Base-by-base conservation (phyloP, 2,113 vertebrate genomes). In the Columba livia region DNA sequence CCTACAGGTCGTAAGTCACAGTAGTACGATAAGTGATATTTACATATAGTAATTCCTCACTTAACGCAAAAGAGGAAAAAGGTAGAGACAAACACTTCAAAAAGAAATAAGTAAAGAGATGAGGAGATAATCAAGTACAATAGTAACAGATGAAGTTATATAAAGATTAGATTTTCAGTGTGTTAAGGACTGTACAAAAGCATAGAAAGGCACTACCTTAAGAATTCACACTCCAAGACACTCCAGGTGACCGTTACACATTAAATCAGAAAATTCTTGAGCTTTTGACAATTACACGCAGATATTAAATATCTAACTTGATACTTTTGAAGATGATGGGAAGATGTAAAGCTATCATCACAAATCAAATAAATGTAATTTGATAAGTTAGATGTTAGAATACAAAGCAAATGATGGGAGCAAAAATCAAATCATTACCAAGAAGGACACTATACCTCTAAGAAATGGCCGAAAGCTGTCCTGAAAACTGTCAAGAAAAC, bases 371-470 rank as follows among this genome's bases (percentile, higher is more conserved):
- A 86, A 78, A 78, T 74, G 16, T 13, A n/a, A 40, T 29, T 23
- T 77, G 15, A 0, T 29, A 79, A 85, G 28, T 61, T 24, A 57
- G 26, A 72, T 8, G 57, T 56, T 31, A 29, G 36, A 67, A 75
- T 6, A 19, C 28, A 93, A 66, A 78, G 32, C 17, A 66, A 88
- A 34, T 12, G 21, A 87, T 11, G 3, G 13, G 23, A 61, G n/a
- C 23, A 82, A 92, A 64, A 86, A 5, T 4, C 50, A 82, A 75
- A 87, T 17, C 12, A 42, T 15, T 75, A 61, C 8, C 28, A 82
- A 79, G 31, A 6, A 82, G 3, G 4, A 6, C 2, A 4, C 0
- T 15, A 9, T 7, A 53, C 21, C 25, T 82, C 62, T 26, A 32
- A 29, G 60, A 84, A 84, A 72, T 0, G 1, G 32, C 15, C 79